Evolutionary conservation across 2,113 vertebrate genomes (phyloP).

Genomic region (Oenanthe melanoleuca): DNA sequence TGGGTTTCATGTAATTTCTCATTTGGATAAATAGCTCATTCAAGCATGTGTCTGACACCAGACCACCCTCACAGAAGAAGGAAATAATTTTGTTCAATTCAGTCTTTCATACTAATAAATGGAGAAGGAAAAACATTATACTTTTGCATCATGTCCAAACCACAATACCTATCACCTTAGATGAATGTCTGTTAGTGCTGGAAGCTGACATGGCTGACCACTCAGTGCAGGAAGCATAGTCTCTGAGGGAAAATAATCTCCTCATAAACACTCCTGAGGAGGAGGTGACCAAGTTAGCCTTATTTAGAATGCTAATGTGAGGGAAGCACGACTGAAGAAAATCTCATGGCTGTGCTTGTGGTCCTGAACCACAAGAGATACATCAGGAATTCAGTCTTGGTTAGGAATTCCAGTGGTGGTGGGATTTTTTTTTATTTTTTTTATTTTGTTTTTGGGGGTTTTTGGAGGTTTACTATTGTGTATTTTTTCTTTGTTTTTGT

Average conservation of each 20-base stretch:
- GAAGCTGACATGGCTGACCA: background rate
- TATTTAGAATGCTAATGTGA: constrained; percentile 5
- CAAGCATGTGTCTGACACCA: background rate
- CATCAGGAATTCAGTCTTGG: background rate
- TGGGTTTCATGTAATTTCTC: constrained; percentile 21
- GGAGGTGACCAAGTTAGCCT: background rate
- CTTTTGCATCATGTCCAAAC: constrained; percentile 28
- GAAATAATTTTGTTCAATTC: constrained; percentile 18
- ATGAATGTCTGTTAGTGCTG: constrained; percentile 2
- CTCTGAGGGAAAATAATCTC: constrained; percentile 44
- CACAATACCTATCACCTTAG: background rate
- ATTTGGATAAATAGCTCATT: constrained; percentile 20
- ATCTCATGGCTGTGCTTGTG: background rate
- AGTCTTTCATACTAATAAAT: constrained; percentile 9
- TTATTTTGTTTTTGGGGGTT: background rate
- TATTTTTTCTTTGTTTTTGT: background rate
- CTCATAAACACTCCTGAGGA: constrained; percentile 35
- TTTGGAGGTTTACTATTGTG: too few relatives aligned
- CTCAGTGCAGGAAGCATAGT: background rate
- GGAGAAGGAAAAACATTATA: background rate
- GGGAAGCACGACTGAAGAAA: background rate
- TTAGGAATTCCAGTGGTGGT: background rate
- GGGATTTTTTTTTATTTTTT: background rate
- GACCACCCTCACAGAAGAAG: constrained; percentile 17
- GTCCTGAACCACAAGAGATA: background rate